Conservation (phyloP, 2,888 invertebrate species). For the Chrysotoxum bicinctum region DNA sequence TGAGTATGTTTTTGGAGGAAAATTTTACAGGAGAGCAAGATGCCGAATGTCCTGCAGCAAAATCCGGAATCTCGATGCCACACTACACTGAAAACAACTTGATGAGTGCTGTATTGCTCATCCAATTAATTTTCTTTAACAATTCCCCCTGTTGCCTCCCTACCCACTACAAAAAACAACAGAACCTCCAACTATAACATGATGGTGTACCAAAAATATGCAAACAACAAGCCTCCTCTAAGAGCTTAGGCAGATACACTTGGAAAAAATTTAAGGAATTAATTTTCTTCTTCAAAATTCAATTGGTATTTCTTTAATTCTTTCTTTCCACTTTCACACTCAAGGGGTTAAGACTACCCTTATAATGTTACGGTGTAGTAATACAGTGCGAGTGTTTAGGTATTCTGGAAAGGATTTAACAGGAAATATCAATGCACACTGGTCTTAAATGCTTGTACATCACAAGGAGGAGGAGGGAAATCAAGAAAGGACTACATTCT, state of each 20-base stretch:
- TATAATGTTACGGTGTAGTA: too few species aligned
- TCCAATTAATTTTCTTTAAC: constrained; percentile 60
- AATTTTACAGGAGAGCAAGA: constrained; percentile 53
- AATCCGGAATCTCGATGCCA: constrained; percentile 23
- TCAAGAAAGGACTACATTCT: too few species aligned
- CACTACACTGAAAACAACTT: constrained; percentile 41
- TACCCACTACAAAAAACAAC: background rate
- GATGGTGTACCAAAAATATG: constrained; percentile 54
- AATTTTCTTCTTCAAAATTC: background rate
- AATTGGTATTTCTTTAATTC: too few species aligned
- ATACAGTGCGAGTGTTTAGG: too few species aligned
- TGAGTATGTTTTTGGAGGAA: constrained; percentile 28
- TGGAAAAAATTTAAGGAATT: background rate
- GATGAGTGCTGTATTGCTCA: constrained; percentile 66
- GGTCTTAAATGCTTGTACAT: too few species aligned
- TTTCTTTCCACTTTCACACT: too few species aligned
- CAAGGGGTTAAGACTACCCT: too few species aligned
- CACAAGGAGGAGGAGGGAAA: too few species aligned
- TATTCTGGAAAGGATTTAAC: too few species aligned
- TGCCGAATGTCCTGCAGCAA: constrained; percentile 45
- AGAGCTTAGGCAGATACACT: background rate
- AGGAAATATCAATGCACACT: too few species aligned
- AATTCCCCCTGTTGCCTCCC: background rate
- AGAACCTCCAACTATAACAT: constrained; percentile 26
- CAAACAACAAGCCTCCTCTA: constrained; percentile 26